Evolutionary conservation across 2,113 vertebrate genomes (phyloP).

Genomic region (Apodemus sylvaticus): DNA sequence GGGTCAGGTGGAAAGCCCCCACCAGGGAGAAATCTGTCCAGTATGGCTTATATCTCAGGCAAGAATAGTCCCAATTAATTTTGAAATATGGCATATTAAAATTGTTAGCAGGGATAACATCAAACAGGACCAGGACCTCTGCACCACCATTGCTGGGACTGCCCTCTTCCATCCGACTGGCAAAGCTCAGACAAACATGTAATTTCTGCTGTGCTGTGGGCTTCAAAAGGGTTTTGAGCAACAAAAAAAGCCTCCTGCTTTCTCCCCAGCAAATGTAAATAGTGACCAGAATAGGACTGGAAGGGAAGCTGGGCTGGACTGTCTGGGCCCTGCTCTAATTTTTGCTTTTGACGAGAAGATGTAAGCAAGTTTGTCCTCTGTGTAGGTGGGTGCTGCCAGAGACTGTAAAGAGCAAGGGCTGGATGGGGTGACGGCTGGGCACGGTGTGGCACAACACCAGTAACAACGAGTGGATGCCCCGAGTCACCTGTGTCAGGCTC

Average conservation of each 20-base stretch:
- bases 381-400: constrained; percentile 11
- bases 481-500: background rate
- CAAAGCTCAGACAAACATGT: constrained; percentile 62
- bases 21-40: constrained; percentile 30
- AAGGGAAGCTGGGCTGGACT: background rate
- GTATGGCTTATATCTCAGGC: background rate
- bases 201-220: constrained; percentile 63
- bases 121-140: constrained; percentile 66
- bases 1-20: constrained; percentile 51
- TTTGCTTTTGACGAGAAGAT: constrained; percentile 55
- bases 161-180: constrained; percentile 35
- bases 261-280: constrained; percentile 72
- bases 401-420: background rate
- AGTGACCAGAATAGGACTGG: constrained; percentile 55
- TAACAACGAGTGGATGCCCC: background rate
- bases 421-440: background rate
- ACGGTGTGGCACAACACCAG: background rate
- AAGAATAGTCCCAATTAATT: constrained; percentile 66
- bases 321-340: background rate
- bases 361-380: constrained; percentile 33
- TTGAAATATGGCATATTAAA: constrained; percentile 65
- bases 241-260: constrained; percentile 62
- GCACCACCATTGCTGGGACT: background rate
- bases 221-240: constrained; percentile 62
- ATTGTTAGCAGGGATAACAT: constrained; percentile 70